phyloP scores from a whole-genome alignment of 2,888 invertebrate species.

The Petrolisthes cinctipes region DNA sequence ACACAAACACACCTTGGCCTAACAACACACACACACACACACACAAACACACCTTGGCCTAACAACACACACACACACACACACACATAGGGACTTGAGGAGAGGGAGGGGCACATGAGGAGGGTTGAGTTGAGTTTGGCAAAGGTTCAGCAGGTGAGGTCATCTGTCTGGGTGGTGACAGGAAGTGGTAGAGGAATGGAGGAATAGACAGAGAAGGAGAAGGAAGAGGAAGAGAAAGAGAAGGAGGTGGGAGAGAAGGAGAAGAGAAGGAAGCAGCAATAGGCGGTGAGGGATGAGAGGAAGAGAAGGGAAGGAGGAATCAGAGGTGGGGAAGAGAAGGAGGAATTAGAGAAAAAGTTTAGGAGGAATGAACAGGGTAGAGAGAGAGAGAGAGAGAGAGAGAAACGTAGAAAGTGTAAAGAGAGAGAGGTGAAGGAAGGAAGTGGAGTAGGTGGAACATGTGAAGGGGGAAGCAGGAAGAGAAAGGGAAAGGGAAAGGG shows the following conservation, averaged over 20 bases:
- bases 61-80: too few species aligned
- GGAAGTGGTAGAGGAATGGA: background rate
- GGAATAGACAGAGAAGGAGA: slow-evolving; percentile 19
- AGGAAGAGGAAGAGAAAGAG: background rate
- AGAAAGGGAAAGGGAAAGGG: background rate
- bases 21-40: too few species aligned
- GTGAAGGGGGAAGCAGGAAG: background rate
- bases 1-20: too few species aligned
- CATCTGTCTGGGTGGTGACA: background rate
- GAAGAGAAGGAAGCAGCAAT: background rate
- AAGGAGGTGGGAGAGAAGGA: background rate
- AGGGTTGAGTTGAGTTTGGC: background rate
- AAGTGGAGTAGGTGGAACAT: background rate
- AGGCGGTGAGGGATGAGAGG: background rate
- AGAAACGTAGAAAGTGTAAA: background rate
- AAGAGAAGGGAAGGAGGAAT: background rate
- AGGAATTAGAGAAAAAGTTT: background rate
- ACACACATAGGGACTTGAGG: background rate
- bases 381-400: background rate
- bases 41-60: too few species aligned
- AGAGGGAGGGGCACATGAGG: background rate
- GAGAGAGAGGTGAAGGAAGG: background rate
- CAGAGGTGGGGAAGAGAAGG: background rate
- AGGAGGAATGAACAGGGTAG: background rate
- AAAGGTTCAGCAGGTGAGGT: background rate